Evolutionary conservation across 2,888 invertebrate species (phyloP), one percentile per base, ranked within the genome.

Genomic region (Julus scanicus): DNA sequence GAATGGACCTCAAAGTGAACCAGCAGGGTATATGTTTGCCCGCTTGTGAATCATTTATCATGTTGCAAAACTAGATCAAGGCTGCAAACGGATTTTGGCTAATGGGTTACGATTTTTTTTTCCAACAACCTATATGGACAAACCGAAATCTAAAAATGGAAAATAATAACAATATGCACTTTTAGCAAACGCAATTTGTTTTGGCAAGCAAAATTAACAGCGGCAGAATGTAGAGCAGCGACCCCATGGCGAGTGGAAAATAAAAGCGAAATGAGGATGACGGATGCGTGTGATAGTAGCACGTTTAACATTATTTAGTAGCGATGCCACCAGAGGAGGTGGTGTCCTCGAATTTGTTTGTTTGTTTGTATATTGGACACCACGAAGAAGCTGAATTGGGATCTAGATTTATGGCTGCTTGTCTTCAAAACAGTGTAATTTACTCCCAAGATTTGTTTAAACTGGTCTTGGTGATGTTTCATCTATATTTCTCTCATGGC

Each of bases 1-100:
- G 63, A 63, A 63, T 63, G 63, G 63, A 63, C 63, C 63, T 63
- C 63, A 63, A 63, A 63, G 63, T 63, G 63, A 63, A 63, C 63
- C 63, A 63, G 63, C 20, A 20, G 63, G 63, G 63, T n/a, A 20
- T 63, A 6, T 63, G 15, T 15, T 63, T 20, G 63, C 1, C n/a
- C 63, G 63, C 63, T n/a, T 63, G 63, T 63, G 63, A 63, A 63
- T 63, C 63, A 63, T 63, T 63, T 63, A 63, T 63, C 63, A 63
- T 20, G 63, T 63, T 63, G n/a, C n/a, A 63, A 63, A 63, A 63
- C n/a, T 63, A 20, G 63, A 63, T 63, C 63, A 63, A 63, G 63
- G 63, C 20, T 63, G 63, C 63, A 20, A 63, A 5, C 63, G 20
- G 9, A 20, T 63, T 63, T 63, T 20, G 63, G 63, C 63, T 63